Conservation (phyloP, 1,140 invertebrate species). For the Chionoecetes opilio region DNA sequence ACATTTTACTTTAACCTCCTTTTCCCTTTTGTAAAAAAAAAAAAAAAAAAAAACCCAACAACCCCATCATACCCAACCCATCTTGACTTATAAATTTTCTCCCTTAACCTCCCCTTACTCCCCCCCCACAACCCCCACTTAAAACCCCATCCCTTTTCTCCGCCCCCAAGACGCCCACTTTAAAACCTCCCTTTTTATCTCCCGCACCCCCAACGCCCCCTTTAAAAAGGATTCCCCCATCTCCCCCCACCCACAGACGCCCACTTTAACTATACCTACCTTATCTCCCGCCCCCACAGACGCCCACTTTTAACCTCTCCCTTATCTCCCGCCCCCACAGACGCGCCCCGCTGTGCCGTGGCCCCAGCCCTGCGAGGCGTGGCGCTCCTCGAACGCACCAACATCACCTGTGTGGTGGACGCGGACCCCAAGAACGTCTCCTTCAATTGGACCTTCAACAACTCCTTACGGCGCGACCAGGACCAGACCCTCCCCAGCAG, state of each 20-base stretch:
- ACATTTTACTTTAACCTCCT: too few species aligned
- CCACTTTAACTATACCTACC: not conserved
- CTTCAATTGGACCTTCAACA: constrained; percentile 96
- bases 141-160: too few species aligned
- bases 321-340: constrained; percentile 38
- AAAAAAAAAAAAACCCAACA: too few species aligned
- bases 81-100: too few species aligned
- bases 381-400: constrained; percentile 87
- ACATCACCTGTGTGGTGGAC: constrained; percentile 93
- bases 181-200: too few species aligned
- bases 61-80: too few species aligned
- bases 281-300: constrained; percentile 13
- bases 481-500: constrained; percentile 86
- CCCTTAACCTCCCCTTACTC: too few species aligned
- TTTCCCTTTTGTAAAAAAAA: too few species aligned
- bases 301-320: not conserved
- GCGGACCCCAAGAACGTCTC: constrained; percentile 93
- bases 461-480: constrained; percentile 91
- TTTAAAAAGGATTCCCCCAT: too few species aligned
- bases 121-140: too few species aligned
- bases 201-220: too few species aligned
- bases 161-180: too few species aligned
- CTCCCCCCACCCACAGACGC: not conserved
- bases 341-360: constrained; percentile 69
- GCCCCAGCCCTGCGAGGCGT: constrained; percentile 76